Evolutionary conservation across 2,888 invertebrate genomes (phyloP), one percentile per base, ranked within the genome.

Genomic region (Epirrhoe alternata): DNA sequence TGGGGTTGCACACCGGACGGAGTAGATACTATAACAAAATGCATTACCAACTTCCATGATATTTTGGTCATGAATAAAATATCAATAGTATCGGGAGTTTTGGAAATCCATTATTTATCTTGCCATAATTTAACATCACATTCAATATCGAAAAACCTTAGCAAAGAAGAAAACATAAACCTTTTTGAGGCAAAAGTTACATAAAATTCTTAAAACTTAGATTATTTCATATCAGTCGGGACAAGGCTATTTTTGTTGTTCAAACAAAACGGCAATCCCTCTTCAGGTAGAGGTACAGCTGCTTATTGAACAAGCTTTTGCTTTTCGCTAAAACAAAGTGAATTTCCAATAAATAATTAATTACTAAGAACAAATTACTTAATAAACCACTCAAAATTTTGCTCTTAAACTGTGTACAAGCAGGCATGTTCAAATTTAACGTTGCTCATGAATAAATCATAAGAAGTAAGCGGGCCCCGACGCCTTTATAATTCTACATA

Each of bases 361-460:
- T 68, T 70, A 67, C 62, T 52, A 61, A 49, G 70, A 86, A 86
- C 89, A 88, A 89, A 89, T 89, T 88, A 84, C 83, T 84, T 85
- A 82, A 86, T 86, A 83, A 86, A 87, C 82, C 84, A 85, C 86
- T 88, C 83, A 82, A 85, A 88, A 86, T 83, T 83, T 82, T 80
- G 38, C 78, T 77, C 75, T 73, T 71, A 75, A 75, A 72, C 73
- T 69, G 74, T 77, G 76, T 75, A 80, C 84, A 82, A 88, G 86
- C 84, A 83, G 87, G 88, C 88, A 86, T 88, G 90, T 87, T 90
- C 89, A 88, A 91, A 92, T 91, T 90, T 87, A 85, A 86, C 89
- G 84, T 85, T 85, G 84, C 88, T 93, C 90, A 93, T 93, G 92
- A 92, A 92, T 93, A 92, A 92, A 92, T 92, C 92, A 93, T 92